phyloP scores from a whole-genome alignment of 1,140 invertebrate genomes.

The Caenorhabditis latens region DNA sequence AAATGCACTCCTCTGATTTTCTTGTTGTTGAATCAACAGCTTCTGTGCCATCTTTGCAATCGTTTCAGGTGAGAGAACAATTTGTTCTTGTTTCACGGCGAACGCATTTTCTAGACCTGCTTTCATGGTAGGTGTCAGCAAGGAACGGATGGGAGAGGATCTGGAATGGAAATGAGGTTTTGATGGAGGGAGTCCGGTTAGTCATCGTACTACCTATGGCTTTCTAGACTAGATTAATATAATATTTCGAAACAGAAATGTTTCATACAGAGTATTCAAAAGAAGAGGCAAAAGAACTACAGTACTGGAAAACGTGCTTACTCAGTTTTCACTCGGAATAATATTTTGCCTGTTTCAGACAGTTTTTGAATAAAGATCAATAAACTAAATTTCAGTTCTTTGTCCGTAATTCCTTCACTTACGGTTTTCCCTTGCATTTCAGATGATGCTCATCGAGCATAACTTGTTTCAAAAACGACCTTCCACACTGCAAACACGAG shows the following conservation, averaged over 20 bases:
- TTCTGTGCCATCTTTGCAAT: conserved; percentile 61
- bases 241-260: too few relatives aligned
- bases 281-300: too few relatives aligned
- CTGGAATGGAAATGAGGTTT: background rate
- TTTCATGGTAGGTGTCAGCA: conserved; percentile 2
- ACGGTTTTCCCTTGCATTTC: conserved; percentile 72
- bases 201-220: too few relatives aligned
- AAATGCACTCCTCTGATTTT: conserved; percentile 26
- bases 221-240: too few relatives aligned
- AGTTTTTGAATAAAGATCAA: too few relatives aligned
- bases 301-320: too few relatives aligned
- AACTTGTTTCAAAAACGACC: conserved; percentile 72
- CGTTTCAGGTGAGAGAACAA: conserved; percentile 55
- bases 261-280: too few relatives aligned
- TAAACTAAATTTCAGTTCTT: too few relatives aligned
- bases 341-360: too few relatives aligned
- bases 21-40: conserved; percentile 53
- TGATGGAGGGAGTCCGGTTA: too few relatives aligned
- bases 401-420: background rate
- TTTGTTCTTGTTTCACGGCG: background rate
- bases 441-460: conserved; percentile 72
- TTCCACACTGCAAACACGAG: conserved; percentile 68
- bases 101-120: background rate
- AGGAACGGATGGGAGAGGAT: conserved; percentile 43
- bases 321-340: too few relatives aligned